Evolutionary conservation across 2,113 vertebrate species (phyloP).

Genomic region (Rhabdomys dilectus): DNA sequence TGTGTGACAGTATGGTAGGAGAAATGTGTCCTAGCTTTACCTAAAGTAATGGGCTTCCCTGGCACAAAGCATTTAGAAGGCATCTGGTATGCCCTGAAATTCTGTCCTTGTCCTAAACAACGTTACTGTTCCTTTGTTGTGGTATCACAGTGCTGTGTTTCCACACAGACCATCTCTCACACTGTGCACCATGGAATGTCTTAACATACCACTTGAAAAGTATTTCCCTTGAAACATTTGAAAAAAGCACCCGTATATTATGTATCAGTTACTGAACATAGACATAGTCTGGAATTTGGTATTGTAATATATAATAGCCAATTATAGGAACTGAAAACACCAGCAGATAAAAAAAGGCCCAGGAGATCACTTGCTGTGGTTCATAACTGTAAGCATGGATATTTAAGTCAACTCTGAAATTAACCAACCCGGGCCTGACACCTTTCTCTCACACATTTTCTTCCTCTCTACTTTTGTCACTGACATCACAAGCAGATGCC

Average conservation of each 20-base stretch:
- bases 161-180: neutral
- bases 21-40: neutral
- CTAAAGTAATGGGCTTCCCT: neutral
- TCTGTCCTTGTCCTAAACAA: neutral
- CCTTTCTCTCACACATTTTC: neutral
- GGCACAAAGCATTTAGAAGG: neutral
- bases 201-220: neutral
- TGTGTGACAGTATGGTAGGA: neutral
- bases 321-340: conserved; percentile 60
- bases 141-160: neutral
- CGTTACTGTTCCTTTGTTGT: neutral
- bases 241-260: conserved; percentile 24
- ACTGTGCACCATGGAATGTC: neutral
- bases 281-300: conserved; percentile 33
- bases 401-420: conserved; percentile 67
- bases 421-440: conserved; percentile 18
- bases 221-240: neutral
- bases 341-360: neutral
- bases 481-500: conserved; percentile 61
- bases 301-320: conserved; percentile 38
- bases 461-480: conserved; percentile 22
- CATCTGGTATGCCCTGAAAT: neutral
- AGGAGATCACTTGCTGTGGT: neutral
- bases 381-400: neutral
- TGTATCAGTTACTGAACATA: neutral